Evolutionary conservation across 2,797 vertebrate species (phyloP).

Genomic region (Myotis daubentonii): DNA sequence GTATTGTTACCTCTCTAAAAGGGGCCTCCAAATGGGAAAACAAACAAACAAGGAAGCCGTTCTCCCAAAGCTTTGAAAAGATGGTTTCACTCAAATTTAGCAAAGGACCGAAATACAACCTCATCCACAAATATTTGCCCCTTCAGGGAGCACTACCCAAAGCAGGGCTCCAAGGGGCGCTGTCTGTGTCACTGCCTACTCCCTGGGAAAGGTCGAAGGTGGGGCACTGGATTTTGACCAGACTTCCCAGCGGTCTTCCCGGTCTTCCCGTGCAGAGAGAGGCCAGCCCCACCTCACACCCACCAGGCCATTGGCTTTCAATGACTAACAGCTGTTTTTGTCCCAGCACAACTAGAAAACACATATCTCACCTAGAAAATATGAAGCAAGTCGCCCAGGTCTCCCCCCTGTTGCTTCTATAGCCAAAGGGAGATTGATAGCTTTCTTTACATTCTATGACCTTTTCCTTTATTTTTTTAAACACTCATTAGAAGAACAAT

Average conservation of each 20-base stretch:
- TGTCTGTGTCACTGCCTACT: not conserved
- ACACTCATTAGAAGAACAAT: constrained; percentile 44
- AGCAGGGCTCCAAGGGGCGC: not conserved
- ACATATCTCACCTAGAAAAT: not conserved
- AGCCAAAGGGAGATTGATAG: not conserved
- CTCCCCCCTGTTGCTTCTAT: not conserved
- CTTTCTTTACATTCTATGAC: not conserved
- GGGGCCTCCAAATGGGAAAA: not conserved
- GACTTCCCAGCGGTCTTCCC: not conserved
- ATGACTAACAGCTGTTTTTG: not conserved
- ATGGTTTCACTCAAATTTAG: not conserved
- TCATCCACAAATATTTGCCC: not conserved
- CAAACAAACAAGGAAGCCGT: not conserved
- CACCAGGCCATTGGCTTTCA: not conserved
- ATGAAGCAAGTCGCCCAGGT: not conserved
- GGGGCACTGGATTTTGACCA: not conserved
- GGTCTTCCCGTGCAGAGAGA: not conserved
- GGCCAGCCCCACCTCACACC: not conserved
- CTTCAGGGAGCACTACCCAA: not conserved
- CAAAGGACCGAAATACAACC: not conserved
- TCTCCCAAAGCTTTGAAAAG: constrained; percentile 10
- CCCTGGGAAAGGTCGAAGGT: not conserved
- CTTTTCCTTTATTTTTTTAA: not conserved
- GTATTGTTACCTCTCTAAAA: constrained; percentile 36
- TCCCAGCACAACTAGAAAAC: not conserved